Percentiles rank a stretch among this genome's conserved stretches.
Conservation (phyloP, 2,797 vertebrate species). For the Rousettus madagascariensis region DNA sequence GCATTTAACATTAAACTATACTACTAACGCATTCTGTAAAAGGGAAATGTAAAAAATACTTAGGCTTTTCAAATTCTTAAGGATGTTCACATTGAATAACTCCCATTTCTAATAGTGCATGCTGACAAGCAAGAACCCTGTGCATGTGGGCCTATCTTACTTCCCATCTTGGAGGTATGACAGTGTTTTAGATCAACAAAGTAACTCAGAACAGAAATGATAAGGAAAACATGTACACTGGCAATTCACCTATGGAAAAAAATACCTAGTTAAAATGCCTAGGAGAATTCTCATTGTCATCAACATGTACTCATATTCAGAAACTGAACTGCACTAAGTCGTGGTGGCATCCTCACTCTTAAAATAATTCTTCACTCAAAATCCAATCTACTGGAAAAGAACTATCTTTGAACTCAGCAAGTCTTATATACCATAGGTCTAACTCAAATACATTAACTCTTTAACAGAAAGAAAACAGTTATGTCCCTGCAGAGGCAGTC, state of each 20-base stretch:
- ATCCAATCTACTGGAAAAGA: neutral
- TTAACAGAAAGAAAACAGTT: slow-evolving; percentile 60
- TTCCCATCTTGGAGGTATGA: neutral
- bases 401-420: slow-evolving; percentile 44
- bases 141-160: neutral
- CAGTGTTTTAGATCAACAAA: neutral
- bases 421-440: slow-evolving; percentile 44
- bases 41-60: neutral
- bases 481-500: neutral
- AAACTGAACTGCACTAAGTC: neutral
- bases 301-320: slow-evolving; percentile 32
- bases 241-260: slow-evolving; percentile 46
- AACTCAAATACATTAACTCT: slow-evolving; percentile 54
- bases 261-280: slow-evolving; percentile 31
- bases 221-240: neutral
- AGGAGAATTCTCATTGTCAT: slow-evolving; percentile 50
- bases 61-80: neutral
- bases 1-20: neutral
- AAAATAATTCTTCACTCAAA: neutral
- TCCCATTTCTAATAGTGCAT: neutral
- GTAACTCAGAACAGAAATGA: neutral
- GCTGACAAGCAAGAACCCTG: neutral
- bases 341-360: neutral
- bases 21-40: neutral
- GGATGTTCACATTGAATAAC: neutral